Evolutionary conservation across 2,797 vertebrate species (phyloP).

Genomic region (Melanotaenia maccullochi): DNA sequence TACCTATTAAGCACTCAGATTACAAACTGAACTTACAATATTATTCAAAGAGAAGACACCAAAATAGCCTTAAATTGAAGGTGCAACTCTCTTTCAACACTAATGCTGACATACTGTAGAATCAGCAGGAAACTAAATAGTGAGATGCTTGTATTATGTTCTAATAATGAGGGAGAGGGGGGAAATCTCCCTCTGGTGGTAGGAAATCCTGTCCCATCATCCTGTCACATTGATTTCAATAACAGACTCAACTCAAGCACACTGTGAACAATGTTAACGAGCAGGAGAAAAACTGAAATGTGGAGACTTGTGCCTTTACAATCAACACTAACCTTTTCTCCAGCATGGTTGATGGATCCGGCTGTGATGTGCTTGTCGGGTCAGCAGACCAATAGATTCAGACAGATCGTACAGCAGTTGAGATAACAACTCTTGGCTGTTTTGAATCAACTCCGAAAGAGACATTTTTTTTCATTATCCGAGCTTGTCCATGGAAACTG

Average conservation of each 20-base stretch:
- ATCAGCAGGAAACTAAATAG: conserved; percentile 15
- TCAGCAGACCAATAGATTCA: conserved; percentile 48
- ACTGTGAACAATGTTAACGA: neutral
- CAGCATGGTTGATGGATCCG: neutral
- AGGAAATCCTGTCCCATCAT: conserved; percentile 62
- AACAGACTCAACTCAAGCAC: conserved; percentile 8
- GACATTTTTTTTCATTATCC: conserved; percentile 40
- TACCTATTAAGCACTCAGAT: neutral
- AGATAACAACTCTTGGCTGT: conserved; percentile 35
- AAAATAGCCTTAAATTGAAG: neutral
- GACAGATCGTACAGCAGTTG: conserved; percentile 38
- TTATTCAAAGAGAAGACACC: neutral
- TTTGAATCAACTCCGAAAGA: conserved; percentile 52
- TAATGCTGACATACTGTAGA: neutral
- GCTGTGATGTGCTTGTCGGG: conserved; percentile 30
- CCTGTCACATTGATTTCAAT: conserved; percentile 37
- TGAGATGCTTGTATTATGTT: conserved; percentile 17
- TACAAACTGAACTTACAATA: neutral
- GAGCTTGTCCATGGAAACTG: neutral
- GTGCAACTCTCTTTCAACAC: neutral
- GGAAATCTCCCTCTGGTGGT: conserved; percentile 16
- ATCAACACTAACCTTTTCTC: conserved; percentile 56
- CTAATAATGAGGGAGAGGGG: conserved; percentile 25
- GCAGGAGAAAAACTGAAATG: neutral
- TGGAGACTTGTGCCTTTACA: neutral